These are phyloP conservation scores for Ophraella communa DNA, from an alignment of 2,888 invertebrate genomes.

Conservation along the genomic window DNA sequence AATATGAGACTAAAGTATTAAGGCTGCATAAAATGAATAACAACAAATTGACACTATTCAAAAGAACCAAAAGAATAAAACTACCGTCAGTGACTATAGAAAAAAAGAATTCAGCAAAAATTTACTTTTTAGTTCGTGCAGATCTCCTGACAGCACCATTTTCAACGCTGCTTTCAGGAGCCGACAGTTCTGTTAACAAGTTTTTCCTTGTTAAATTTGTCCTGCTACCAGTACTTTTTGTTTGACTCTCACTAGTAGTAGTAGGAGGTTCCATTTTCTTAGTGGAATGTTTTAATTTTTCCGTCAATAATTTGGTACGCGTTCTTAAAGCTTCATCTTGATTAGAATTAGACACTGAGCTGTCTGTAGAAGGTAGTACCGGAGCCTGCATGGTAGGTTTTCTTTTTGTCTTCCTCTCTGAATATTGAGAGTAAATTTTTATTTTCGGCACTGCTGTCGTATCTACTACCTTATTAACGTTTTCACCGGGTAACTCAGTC, in stretches of 20 bases:
- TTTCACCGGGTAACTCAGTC: not conserved
- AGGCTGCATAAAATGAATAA: no score
- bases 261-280: slow-evolving; percentile 20
- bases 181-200: slow-evolving; percentile 22
- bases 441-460: slow-evolving; percentile 24
- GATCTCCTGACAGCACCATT: slow-evolving; percentile 33
- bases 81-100: no score
- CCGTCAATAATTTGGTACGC: slow-evolving; percentile 30
- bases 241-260: slow-evolving; percentile 1
- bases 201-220: slow-evolving; percentile 24
- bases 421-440: slow-evolving; percentile 12
- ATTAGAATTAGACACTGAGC: not conserved
- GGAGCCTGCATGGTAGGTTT: not conserved
- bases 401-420: slow-evolving; percentile 1
- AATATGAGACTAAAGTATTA: no score
- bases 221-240: not conserved
- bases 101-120: not conserved
- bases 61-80: no score
- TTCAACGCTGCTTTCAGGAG: slow-evolving; percentile 8
- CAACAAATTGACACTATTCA: not conserved
- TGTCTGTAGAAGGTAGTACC: not conserved
- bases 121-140: slow-evolving; percentile 29
- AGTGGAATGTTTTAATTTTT: slow-evolving; percentile 30
- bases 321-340: slow-evolving; percentile 14
- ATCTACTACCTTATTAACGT: not conserved